Base-by-base conservation (phyloP, 2,797 vertebrate species). In the Passerculus sandwichensis region DNA sequence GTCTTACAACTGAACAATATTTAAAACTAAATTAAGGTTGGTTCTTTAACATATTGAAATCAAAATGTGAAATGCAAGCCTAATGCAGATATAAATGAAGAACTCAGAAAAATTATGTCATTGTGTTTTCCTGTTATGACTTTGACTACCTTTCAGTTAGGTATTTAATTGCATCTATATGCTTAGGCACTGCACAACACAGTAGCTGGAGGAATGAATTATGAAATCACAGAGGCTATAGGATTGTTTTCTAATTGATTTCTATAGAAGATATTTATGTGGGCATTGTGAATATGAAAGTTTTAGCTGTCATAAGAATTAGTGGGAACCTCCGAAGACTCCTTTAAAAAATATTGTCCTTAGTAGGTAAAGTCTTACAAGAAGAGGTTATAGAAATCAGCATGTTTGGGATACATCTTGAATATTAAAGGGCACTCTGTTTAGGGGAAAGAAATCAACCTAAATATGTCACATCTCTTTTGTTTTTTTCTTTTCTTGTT, bases 381-480 rank as follows among this genome's bases (percentile, higher is more conserved):
- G 36, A 36, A 36, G 36, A 36, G 36, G 36, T 36, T 36, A 36
- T 36, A 67, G 16, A 87, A 85, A 65, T 66, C 73, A 79, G 7
- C 25, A 54, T 18, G 1, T 70, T 94, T 85, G 67, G 36, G 36
- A 88, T 67, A 59, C 7, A 67, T 50, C 60, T 85, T 85, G 30
- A 85, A 78, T 91, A 88, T 82, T 93, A 75, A 92, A 92, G 15
- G 34, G 0, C 5, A 45, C 42, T 64, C 34, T 83, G 29, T 92
- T 92, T 88, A 75, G n/a, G 15, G 45, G 32, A 82, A 84, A 92
- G 44, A 91, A 89, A 70, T 75, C 75, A 94, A 56, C 86, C 89
- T 88, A 85, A 92, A 94, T 94, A 85, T 93, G 94, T 88, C 92
- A 91, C n/a, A 70, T 91, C 34, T 92, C 36, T 91, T 80, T 38